phyloP scores from a whole-genome alignment of 2,113 vertebrate species.

The Glaucomys volans region DNA sequence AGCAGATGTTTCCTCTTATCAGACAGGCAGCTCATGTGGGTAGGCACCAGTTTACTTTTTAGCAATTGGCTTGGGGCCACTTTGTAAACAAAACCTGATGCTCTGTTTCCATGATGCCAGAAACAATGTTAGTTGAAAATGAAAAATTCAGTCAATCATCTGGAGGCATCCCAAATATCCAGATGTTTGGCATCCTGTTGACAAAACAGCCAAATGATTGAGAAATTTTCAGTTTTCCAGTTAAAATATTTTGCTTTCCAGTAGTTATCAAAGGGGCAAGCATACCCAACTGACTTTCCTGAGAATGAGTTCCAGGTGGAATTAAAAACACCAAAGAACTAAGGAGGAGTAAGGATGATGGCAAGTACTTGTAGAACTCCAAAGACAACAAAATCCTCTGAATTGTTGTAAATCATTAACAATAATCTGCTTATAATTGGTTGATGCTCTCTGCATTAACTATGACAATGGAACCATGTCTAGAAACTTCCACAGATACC shows the following conservation, averaged over 20 bases:
- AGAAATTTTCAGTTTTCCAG: slow-evolving; percentile 55
- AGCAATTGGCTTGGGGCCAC: slow-evolving; percentile 46
- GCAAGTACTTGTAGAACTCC: background rate
- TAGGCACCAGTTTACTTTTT: background rate
- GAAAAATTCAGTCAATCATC: slow-evolving; percentile 68
- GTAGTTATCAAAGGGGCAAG: slow-evolving; percentile 55
- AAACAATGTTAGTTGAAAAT: slow-evolving; percentile 59
- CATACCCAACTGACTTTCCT: background rate
- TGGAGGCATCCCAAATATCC: slow-evolving; percentile 67
- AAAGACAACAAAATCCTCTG: background rate
- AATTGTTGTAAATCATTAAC: background rate
- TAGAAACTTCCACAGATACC: background rate
- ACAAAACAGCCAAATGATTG: slow-evolving; percentile 58
- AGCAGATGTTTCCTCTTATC: slow-evolving; percentile 54
- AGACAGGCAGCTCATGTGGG: slow-evolving; percentile 21
- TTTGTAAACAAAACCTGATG: slow-evolving; percentile 65
- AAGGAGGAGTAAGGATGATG: background rate
- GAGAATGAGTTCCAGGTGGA: slow-evolving; percentile 59
- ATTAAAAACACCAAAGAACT: background rate
- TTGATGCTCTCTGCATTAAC: background rate
- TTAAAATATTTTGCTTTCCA: slow-evolving; percentile 43
- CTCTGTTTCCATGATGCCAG: slow-evolving; percentile 38
- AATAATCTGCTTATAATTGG: background rate
- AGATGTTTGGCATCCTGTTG: slow-evolving; percentile 74
- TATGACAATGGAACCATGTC: background rate